These are phyloP conservation scores for Agapetus fuscipes DNA, from an alignment of 2,888 invertebrate genomes.

Conservation along the genomic window DNA sequence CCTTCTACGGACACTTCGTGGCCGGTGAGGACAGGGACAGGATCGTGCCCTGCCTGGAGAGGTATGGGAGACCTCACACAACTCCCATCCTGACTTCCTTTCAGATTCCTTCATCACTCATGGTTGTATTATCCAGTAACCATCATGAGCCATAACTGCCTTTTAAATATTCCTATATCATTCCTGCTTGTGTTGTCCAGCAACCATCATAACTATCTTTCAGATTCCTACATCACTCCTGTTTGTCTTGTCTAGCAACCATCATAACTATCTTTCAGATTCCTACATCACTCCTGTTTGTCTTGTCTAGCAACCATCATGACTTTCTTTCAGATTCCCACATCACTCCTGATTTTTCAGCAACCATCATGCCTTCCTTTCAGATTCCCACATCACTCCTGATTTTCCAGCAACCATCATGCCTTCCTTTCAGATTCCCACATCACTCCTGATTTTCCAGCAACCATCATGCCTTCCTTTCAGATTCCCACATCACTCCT, in stretches of 20 bases:
- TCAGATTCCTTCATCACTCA: background rate
- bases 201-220: no score
- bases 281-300: no score
- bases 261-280: background rate
- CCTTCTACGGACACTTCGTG: conserved; percentile 99
- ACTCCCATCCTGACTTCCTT: background rate
- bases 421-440: no score
- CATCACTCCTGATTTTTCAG: background rate
- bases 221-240: background rate
- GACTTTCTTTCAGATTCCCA: background rate
- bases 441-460: background rate
- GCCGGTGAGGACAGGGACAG: conserved; percentile 89
- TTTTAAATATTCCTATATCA: no score
- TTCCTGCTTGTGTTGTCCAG: no score
- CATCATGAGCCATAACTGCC: background rate
- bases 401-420: no score
- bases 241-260: background rate
- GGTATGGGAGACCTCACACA: conserved; percentile 34
- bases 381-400: no score
- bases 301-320: no score
- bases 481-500: background rate
- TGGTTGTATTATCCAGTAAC: background rate
- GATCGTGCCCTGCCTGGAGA: conserved; percentile 75
- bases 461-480: background rate
- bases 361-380: no score